Evolutionary conservation across 2,113 vertebrate genomes (phyloP), one percentile per base, ranked within the genome.

Genomic region (Hyaena hyaena): DNA sequence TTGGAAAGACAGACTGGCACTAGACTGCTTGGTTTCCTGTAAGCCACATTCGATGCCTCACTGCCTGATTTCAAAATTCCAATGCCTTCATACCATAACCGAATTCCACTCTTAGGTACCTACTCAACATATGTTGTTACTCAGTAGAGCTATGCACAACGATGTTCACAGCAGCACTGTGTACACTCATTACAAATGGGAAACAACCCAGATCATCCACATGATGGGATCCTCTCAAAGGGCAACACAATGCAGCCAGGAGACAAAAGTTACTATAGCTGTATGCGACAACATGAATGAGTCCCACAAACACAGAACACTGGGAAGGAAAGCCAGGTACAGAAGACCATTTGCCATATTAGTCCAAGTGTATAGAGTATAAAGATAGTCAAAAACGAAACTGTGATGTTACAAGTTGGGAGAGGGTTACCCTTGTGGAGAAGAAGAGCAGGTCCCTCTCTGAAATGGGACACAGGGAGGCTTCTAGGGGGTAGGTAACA

Each of bases 31-130:
- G 35, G 4, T 31, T 58, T 10, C 79, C 74, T 69, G 3, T 84
- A 77, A 95, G 45, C 10, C 33, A 43, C 55, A 14, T 68, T 74
- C 55, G 19, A 66, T 81, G 65, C 9, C 53, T 43, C 31, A n/a
- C 26, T 88, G 26, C 31, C 58, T 92, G 71, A 86, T 63, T 94
- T 94, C 77, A 71, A 48, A 90, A 97, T 39, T 87, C 24, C 33
- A 87, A 4, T 81, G 68, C 65, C 76, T 97, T 90, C 66, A 80
- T 35, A 53, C 10, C 35, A 74, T 84, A 65, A 90, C 2, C 50
- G 21, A 90, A 69, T 86, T 69, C 23, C 17, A 76, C 43, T 93
- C 26, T 21, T 84, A 58, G 50, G 43, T 43, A 87, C 65, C 85
- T 88, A 88, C 7, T 92, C 85, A 93, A 35, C 4, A 15, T 86